phyloP scores from a whole-genome alignment of 2,797 vertebrate genomes.

The Rhodeus uyekii region DNA sequence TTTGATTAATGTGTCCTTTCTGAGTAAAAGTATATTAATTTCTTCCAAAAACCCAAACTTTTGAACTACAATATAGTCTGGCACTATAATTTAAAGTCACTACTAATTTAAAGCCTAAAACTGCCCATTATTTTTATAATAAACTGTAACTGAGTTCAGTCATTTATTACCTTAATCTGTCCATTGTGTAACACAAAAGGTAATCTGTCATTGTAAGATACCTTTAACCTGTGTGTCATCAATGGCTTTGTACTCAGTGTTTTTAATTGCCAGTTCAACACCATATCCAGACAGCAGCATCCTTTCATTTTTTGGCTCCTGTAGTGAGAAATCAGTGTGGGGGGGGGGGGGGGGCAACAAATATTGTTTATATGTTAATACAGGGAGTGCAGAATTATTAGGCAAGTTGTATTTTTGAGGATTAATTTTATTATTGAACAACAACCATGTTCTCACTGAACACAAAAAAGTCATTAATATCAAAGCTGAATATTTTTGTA shows the following conservation, averaged over 20 bases:
- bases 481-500: too few relatives aligned
- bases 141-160: background rate
- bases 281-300: constrained; percentile 94
- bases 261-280: constrained; percentile 97
- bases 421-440: too few relatives aligned
- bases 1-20: background rate
- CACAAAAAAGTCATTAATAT: too few relatives aligned
- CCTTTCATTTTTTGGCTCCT: constrained; percentile 83
- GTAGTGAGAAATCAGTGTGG: constrained; percentile 37
- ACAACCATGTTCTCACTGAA: too few relatives aligned
- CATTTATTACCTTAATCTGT: background rate
- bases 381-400: too few relatives aligned
- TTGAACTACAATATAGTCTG: background rate
- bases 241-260: constrained; percentile 95
- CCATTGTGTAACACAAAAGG: constrained; percentile 24
- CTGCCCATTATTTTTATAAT: background rate
- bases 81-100: too few relatives aligned
- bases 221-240: constrained; percentile 92
- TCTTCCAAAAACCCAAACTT: background rate
- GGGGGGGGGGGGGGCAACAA: too few relatives aligned
- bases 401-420: too few relatives aligned
- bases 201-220: constrained; percentile 62
- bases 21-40: background rate
- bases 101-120: background rate
- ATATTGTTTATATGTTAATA: background rate